These are phyloP conservation scores for Salmo trutta DNA, from an alignment of 2,797 vertebrate species.

Conservation along the genomic window DNA sequence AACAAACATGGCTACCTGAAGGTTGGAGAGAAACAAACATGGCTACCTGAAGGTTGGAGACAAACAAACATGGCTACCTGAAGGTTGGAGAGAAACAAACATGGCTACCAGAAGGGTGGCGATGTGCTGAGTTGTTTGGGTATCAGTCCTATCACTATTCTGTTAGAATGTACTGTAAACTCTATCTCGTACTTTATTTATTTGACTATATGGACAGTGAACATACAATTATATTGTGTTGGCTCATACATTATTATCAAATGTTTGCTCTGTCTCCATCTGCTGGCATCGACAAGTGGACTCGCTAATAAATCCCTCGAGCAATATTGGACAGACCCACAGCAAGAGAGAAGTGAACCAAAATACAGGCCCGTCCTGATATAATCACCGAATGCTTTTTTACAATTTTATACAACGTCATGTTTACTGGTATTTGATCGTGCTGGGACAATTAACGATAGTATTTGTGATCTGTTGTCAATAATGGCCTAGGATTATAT, in stretches of 20 bases:
- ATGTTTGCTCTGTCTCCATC: constrained; percentile 22
- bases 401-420: background rate
- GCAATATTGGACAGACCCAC: background rate
- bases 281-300: constrained; percentile 38
- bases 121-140: no score
- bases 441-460: no score
- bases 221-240: background rate
- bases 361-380: background rate
- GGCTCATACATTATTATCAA: background rate
- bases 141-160: no score
- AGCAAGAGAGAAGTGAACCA: background rate
- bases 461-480: background rate
- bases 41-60: no score
- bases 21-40: no score
- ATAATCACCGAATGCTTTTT: background rate
- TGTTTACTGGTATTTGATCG: background rate
- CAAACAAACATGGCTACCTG: no score
- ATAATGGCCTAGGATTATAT: background rate
- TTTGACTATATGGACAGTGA: background rate
- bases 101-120: no score
- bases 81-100: no score
- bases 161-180: no score
- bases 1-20: no score
- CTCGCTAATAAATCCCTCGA: background rate
- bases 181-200: no score